A percentile compares a stretch with the other conserved stretches of the same genome.
These are phyloP conservation scores for Camponotus vicinus DNA, from an alignment of 1,140 invertebrate species.

Conservation along the genomic window DNA sequence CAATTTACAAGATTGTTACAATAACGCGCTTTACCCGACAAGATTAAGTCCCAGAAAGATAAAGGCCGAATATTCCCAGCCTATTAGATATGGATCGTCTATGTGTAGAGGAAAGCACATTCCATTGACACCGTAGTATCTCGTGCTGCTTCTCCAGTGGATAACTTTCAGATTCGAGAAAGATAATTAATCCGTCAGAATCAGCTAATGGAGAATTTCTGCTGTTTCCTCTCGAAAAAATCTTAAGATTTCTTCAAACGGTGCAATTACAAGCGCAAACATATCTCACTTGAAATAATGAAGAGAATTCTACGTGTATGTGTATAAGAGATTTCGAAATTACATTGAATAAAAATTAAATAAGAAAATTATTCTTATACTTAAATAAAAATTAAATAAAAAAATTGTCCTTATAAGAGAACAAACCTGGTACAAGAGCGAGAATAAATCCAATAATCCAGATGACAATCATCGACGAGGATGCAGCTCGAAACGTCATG, in stretches of 20 bases:
- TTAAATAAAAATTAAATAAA: background rate
- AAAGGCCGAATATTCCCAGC: slow-evolving; percentile 92
- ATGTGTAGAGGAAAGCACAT: slow-evolving; percentile 92
- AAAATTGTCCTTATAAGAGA: background rate
- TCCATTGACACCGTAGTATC: slow-evolving; percentile 91
- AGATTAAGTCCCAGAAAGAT: slow-evolving; percentile 91
- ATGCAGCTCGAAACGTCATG: slow-evolving; percentile 87
- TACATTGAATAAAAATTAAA: background rate
- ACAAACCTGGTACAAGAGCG: slow-evolving; percentile 89
- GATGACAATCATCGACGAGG: slow-evolving; percentile 86
- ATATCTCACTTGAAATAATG: background rate
- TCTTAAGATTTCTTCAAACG: background rate
- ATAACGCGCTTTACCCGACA: slow-evolving; percentile 83
- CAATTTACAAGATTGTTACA: slow-evolving; percentile 24
- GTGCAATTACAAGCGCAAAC: background rate
- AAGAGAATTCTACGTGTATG: background rate
- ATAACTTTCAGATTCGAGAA: slow-evolving; percentile 81
- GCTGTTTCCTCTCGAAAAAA: background rate
- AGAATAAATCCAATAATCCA: slow-evolving; percentile 89
- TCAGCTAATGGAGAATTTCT: background rate
- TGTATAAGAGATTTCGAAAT: background rate
- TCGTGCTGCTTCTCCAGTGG: slow-evolving; percentile 88
- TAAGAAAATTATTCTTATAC: background rate
- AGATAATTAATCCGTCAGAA: slow-evolving; percentile 1
- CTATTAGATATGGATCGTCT: slow-evolving; percentile 89